A percentile compares a stretch with the other conserved stretches of the same genome.
Evolutionary conservation across 2,797 vertebrate genomes (phyloP).

Genomic region (Cryptoprocta ferox): DNA sequence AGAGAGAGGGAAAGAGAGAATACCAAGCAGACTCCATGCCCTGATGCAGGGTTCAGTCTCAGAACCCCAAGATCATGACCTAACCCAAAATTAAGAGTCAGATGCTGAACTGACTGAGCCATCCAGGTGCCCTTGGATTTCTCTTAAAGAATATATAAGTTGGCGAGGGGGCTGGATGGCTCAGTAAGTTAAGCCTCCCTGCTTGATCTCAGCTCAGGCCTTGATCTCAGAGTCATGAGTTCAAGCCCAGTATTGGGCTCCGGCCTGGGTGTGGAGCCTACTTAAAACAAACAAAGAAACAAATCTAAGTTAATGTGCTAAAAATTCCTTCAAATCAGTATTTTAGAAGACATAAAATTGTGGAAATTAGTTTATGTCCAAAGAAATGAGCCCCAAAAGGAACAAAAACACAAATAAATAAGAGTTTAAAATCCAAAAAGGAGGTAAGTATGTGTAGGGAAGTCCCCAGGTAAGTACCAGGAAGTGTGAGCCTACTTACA

Average conservation of each 20-base stretch:
- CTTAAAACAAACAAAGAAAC: too few relatives aligned
- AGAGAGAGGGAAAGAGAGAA: too few relatives aligned
- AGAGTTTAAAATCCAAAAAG: neutral
- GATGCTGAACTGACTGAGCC: too few relatives aligned
- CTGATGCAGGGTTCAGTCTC: too few relatives aligned
- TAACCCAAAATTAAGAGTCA: too few relatives aligned
- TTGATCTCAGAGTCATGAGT: too few relatives aligned
- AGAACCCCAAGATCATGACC: too few relatives aligned
- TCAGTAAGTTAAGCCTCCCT: too few relatives aligned
- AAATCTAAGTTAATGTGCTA: neutral
- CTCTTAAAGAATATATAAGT: neutral
- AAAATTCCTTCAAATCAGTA: neutral
- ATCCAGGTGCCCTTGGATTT: neutral
- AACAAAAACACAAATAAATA: neutral
- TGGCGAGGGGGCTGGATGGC: neutral
- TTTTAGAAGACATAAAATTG: neutral
- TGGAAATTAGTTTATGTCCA: neutral
- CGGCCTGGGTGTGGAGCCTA: too few relatives aligned
- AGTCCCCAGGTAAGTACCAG: neutral
- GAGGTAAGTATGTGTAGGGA: neutral
- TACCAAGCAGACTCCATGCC: too few relatives aligned
- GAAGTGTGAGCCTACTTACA: accelerated
- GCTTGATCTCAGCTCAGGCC: too few relatives aligned
- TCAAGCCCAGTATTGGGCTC: too few relatives aligned
- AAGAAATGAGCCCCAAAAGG: neutral